These are phyloP conservation scores for Pteruthius melanotis DNA, from an alignment of 2,113 vertebrate species.

Conservation along the genomic window DNA sequence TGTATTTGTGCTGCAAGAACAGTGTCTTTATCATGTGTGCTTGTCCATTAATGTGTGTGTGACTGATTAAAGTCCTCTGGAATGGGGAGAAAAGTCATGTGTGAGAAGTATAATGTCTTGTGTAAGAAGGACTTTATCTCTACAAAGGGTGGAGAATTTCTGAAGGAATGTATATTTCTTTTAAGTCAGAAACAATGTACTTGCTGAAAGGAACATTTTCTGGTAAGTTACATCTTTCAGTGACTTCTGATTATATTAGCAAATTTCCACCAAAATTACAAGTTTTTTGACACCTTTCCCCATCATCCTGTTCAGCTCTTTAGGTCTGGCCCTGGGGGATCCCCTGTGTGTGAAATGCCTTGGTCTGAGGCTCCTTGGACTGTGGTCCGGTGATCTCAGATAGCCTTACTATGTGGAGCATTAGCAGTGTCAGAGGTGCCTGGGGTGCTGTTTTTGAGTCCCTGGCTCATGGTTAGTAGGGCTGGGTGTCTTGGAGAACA, in stretches of 20 bases:
- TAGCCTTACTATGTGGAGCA: neutral
- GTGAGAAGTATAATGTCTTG: too few species aligned
- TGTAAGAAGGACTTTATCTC: neutral
- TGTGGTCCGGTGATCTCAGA: neutral
- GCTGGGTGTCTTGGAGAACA: fast-evolving
- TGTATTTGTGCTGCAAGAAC: neutral
- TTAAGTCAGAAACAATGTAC: neutral
- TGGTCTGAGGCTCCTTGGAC: neutral
- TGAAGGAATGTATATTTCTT: neutral
- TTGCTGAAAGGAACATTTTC: neutral
- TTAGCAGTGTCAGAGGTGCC: neutral
- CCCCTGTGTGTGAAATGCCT: neutral
- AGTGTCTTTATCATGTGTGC: neutral
- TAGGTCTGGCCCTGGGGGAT: neutral
- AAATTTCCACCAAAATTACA: neutral
- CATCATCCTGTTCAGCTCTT: neutral
- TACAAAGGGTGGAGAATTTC: neutral
- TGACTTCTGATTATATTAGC: neutral
- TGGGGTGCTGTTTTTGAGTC: neutral
- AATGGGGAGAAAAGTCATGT: neutral
- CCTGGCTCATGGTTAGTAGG: neutral
- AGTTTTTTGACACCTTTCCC: neutral
- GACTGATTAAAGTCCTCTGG: neutral
- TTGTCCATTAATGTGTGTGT: neutral
- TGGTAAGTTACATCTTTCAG: neutral